phyloP scores from a whole-genome alignment of 2,888 invertebrate genomes.

The Cordilura impudica region DNA sequence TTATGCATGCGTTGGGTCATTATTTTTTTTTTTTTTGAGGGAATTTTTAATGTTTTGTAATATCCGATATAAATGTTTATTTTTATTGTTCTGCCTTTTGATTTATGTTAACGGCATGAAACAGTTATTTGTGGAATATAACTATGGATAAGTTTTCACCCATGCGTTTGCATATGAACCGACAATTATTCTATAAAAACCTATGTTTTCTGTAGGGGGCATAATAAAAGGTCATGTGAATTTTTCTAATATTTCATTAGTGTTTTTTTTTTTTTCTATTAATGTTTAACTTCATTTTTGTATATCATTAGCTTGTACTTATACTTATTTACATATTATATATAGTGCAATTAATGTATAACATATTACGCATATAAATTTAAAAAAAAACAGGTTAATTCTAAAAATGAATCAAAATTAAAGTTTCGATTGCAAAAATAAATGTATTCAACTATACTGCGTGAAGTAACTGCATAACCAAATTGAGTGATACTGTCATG shows the following conservation, averaged over 20 bases:
- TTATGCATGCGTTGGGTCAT: constrained; percentile 6
- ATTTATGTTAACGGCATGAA: constrained; percentile 53
- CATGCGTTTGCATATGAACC: constrained; percentile 46
- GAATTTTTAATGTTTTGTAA: constrained; percentile 36
- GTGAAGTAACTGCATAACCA: too few relatives aligned
- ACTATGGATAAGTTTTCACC: constrained; percentile 5
- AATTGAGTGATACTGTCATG: too few relatives aligned
- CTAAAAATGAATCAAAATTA: too few relatives aligned
- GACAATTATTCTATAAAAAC: constrained; percentile 2
- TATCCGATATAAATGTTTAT: constrained; percentile 18
- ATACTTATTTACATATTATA: too few relatives aligned
- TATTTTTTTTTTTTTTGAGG: constrained; percentile 10
- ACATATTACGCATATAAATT: too few relatives aligned
- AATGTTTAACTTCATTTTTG: too few relatives aligned
- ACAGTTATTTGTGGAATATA: constrained; percentile 22
- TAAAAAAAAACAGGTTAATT: too few relatives aligned
- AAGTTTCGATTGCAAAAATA: too few relatives aligned
- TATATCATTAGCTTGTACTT: too few relatives aligned
- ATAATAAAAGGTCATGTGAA: constrained; percentile 41
- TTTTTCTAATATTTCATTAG: constrained; percentile 13
- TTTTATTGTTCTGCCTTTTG: constrained; percentile 50
- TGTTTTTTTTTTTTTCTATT: background rate
- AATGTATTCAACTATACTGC: too few relatives aligned
- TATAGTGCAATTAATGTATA: too few relatives aligned
- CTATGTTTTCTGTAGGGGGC: background rate